Base-by-base conservation (phyloP, 2,888 invertebrate species). In the Ophion slaviceki region DNA sequence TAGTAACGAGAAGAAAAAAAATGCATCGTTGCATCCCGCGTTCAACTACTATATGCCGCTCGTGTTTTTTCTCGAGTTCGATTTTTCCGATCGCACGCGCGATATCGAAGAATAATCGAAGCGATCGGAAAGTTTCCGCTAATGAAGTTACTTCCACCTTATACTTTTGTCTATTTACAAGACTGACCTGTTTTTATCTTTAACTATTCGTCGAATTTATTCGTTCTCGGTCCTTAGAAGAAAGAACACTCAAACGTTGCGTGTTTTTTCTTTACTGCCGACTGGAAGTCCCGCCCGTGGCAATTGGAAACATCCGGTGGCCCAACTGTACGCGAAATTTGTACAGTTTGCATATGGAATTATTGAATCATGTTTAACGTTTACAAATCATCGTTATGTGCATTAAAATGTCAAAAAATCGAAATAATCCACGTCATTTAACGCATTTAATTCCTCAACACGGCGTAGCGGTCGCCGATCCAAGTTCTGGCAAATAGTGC, bases 1-100 rank as follows among this genome's bases (percentile, higher is more conserved):
- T 93, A 91, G 86, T 74, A 47, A 32, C 28, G 32, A 47, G 53
- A 47, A 28, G 68, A 64, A 40, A 61, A 47, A 32, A 68, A 59
- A 53, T 32, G 20, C 36, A 14, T 76, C 40, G 53, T 71, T 74
- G 14, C 11, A 24, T 36, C 40, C 10, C 53, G 24, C 3, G 57
- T 57, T 62, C 53, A 17, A 53, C 53, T 4, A 11, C 14, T 14
- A 53, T 53, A 17, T 14, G 64, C 20, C n/a, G 36, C 68, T 14
- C 20, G 61, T 61, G 17, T 20, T 72, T 14, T 68, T 40, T 20
- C 14, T 53, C 53, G 53, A 14, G 4, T 5, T 28, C 59, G 4
- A 7, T 36, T 72, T 72, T 68, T 59, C 59, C 36, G 24, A 40
- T 8, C n/a, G 10, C 36, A 4, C 32, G 32, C 32, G 20, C 28